Evolutionary conservation across 2,797 vertebrate genomes (phyloP).

Genomic region (Brachyrhaphis roseni): DNA sequence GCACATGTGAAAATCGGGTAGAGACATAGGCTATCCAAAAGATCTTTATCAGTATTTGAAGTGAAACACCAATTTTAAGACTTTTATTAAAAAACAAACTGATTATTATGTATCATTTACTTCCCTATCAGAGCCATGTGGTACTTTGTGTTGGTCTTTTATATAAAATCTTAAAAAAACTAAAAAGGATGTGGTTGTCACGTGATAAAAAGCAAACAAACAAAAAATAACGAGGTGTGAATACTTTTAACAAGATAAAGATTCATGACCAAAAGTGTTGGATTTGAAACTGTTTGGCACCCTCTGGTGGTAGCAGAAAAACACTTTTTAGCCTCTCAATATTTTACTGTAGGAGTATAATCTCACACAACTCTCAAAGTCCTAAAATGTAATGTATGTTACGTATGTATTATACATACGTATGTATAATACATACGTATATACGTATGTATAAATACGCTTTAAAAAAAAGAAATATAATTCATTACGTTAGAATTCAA

Average conservation of each 20-base stretch:
- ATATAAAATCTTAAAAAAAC: not conserved
- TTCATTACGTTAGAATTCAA: not conserved
- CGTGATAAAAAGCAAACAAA: not conserved
- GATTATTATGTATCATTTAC: not conserved
- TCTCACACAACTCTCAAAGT: not conserved
- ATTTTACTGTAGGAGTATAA: not conserved
- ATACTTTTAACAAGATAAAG: not conserved
- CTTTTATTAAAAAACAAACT: not conserved
- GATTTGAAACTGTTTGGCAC: slow-evolving; percentile 14
- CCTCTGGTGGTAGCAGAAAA: slow-evolving; percentile 20
- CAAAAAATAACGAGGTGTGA: not conserved
- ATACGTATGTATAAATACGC: not conserved
- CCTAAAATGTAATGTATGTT: too few relatives aligned
- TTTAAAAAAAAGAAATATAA: not conserved
- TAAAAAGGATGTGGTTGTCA: not conserved
- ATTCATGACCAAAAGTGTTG: not conserved
- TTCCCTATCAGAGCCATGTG: not conserved
- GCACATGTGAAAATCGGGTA: not conserved
- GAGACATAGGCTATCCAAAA: not conserved
- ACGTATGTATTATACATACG: too few relatives aligned
- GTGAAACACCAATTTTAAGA: not conserved
- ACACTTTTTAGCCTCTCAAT: not conserved
- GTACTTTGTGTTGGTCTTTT: not conserved
- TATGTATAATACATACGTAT: too few relatives aligned
- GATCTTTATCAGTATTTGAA: not conserved